A percentile compares a stretch with the other conserved stretches of the same genome.
These are phyloP conservation scores for Lethrus apterus DNA, from an alignment of 1,140 invertebrate species.

Conservation along the genomic window DNA sequence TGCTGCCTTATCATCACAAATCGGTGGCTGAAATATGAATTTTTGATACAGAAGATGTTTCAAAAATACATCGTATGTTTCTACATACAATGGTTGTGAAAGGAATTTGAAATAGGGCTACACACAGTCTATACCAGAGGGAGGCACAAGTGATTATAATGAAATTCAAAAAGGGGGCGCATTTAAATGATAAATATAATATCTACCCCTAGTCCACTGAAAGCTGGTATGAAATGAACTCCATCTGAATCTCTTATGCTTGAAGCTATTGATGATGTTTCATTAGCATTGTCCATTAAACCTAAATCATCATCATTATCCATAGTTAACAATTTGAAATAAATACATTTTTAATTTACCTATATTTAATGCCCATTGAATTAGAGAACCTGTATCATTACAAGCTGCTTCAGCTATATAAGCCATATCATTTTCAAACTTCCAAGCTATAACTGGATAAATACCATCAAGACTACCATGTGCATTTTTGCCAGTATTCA, in stretches of 20 bases:
- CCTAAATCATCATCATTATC: conserved; percentile 43
- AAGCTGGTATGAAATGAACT: conserved; percentile 87
- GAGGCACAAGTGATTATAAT: no score
- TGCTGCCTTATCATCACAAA: conserved; percentile 76
- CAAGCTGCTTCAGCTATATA: conserved; percentile 80
- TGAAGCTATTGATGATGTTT: conserved; percentile 62
- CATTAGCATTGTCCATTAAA: conserved; percentile 59
- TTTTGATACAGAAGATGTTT: no score
- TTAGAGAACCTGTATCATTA: conserved; percentile 79
- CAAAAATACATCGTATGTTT: no score
- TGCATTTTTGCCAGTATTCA: conserved; percentile 72
- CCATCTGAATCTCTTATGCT: conserved; percentile 68
- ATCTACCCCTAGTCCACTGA: conserved; percentile 79
- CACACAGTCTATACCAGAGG: no score
- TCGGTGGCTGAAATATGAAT: conserved; percentile 59
- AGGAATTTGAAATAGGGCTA: conserved; percentile 13
- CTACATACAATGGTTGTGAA: no score
- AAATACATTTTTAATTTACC: conserved; percentile 46
- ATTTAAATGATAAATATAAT: no score
- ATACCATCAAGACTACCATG: conserved; percentile 72
- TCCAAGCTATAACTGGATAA: conserved; percentile 90
- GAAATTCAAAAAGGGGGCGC: no score
- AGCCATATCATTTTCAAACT: conserved; percentile 58
- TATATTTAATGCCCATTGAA: conserved; percentile 76
- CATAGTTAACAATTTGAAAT: conserved; percentile 3